Evolutionary conservation across 2,888 invertebrate species (phyloP), one percentile per base, ranked within the genome.

Genomic region (Amiota minor): DNA sequence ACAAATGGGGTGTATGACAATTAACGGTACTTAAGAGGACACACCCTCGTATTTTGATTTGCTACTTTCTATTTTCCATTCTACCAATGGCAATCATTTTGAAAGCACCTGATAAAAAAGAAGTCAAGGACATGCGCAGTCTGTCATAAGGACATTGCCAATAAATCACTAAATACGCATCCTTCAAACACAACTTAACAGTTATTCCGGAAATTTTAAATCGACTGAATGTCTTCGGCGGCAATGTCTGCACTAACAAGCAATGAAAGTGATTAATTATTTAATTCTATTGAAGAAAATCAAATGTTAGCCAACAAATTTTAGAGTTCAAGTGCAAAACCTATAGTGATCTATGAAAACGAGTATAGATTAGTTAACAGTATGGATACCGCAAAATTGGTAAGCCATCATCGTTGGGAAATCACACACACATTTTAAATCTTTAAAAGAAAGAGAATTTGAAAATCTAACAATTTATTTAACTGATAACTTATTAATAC

Each of bases 381-480:
- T 72, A 85, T 87, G 84, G 86, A 87, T 80, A 86, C 85, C 62
- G 79, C 81, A 18, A 87, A 87, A 75, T 75, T 87, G 85, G 87
- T 87, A 87, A 87, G 87, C 77, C 72, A 74, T 56, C 45, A 12
- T 35, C 6, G 59, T 50, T 50, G 61, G 23, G 23, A 62, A 65
- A 23, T 62, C 20, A 4, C 9, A 67, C 62, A 70, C 67, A 53
- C 53, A 68, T 72, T 47, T 71, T 47, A 75, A 75, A 55, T 50
- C 64, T 47, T 59, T 62, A 49, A 56, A 35, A 35, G 6, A 35
- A 35, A n/a, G n/a, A n/a, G 20, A 18, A 73, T 20, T 71, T 50
- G 3, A 50, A 68, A 68, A 68, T 68, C 50, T 53, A 68, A 46
- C 67, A 68, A 68, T 35, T 35, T 35, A 53, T 53, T 59, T 20